Conservation (phyloP, 2,113 vertebrate species). For the Xenus cinereus region DNA sequence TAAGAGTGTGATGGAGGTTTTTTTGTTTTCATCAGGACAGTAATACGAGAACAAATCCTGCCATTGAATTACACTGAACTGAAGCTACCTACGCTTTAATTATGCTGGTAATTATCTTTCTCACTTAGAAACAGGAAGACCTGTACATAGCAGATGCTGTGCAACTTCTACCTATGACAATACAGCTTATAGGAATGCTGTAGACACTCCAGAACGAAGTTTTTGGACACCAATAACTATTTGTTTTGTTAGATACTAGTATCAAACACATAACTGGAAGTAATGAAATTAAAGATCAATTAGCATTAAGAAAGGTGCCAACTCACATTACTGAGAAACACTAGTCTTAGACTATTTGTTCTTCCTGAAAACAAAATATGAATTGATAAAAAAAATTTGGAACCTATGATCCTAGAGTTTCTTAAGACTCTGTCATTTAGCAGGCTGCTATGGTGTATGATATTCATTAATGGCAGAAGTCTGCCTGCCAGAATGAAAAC, state of each 20-base stretch:
- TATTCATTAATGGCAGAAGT: background rate
- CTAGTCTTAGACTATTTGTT: background rate
- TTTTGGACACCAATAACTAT: background rate
- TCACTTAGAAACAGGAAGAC: background rate
- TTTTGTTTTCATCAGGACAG: background rate
- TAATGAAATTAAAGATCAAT: background rate
- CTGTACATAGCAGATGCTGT: background rate
- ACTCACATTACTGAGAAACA: background rate
- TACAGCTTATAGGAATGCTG: background rate
- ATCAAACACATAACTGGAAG: background rate
- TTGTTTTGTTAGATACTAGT: background rate
- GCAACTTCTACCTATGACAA: background rate
- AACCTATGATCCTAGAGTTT: background rate
- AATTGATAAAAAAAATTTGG: background rate
- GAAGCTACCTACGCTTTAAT: background rate
- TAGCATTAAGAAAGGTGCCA: background rate
- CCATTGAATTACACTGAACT: background rate
- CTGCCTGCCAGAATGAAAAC: background rate
- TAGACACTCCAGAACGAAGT: background rate
- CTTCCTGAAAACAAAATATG: background rate
- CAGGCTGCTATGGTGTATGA: background rate
- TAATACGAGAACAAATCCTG: background rate
- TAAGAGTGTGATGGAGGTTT: background rate
- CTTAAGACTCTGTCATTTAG: background rate
- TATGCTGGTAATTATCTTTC: background rate